These are phyloP conservation scores for Orius insidiosus DNA, from an alignment of 1,140 invertebrate genomes.

Conservation along the genomic window DNA sequence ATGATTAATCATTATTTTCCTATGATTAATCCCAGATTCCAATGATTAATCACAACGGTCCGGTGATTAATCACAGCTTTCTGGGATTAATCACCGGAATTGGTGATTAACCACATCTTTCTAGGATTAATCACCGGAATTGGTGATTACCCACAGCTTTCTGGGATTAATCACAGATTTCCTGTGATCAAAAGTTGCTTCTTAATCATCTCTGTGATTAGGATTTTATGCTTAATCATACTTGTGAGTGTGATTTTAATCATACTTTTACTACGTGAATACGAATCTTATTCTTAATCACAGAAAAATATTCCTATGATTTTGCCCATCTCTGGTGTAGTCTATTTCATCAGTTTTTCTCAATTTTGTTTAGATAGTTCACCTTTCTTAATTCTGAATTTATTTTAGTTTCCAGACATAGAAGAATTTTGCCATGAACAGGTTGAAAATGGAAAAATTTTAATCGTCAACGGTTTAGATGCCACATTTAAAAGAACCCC, in stretches of 20 bases:
- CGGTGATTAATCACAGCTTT: too few species aligned
- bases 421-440: slow-evolving; percentile 38
- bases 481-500: slow-evolving; percentile 40
- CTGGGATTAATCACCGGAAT: neutral
- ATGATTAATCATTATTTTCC: too few species aligned
- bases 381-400: neutral
- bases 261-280: too few species aligned
- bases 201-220: neutral
- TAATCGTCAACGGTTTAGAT: slow-evolving; percentile 45
- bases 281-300: too few species aligned
- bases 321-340: neutral
- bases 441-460: slow-evolving; percentile 40
- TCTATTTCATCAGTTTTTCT: too few species aligned
- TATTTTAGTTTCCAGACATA: slow-evolving; percentile 30
- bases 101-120: neutral
- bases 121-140: neutral
- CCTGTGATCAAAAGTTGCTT: neutral
- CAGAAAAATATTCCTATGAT: too few species aligned
- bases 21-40: too few species aligned
- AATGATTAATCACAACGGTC: too few species aligned
- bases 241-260: too few species aligned
- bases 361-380: neutral
- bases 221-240: neutral
- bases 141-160: too few species aligned
- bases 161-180: too few species aligned